A percentile compares a stretch with the other conserved stretches of the same genome.
These are phyloP conservation scores for Serripes groenlandicus DNA, from an alignment of 2,888 invertebrate species.

Conservation along the genomic window DNA sequence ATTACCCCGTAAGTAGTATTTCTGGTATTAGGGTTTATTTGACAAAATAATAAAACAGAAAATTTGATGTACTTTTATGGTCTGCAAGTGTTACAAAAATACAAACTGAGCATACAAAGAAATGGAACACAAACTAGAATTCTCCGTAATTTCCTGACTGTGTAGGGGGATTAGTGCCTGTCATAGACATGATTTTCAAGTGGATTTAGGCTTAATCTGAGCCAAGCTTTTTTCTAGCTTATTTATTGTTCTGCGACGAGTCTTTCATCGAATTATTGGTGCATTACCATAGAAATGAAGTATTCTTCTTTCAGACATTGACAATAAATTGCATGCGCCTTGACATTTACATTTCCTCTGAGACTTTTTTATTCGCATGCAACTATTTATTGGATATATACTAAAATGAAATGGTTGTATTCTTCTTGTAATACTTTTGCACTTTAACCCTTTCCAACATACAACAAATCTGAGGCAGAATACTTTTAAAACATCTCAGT, in stretches of 20 bases:
- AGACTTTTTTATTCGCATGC: too few species aligned
- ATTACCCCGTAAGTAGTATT: neutral
- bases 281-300: neutral
- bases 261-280: slow-evolving; percentile 7
- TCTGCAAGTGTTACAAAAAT: too few species aligned
- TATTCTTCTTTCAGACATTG: neutral
- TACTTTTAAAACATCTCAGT: neutral
- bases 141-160: too few species aligned
- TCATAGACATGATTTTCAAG: neutral
- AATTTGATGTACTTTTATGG: neutral
- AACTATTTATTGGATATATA: too few species aligned
- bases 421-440: neutral
- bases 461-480: neutral
- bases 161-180: neutral
- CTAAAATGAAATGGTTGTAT: too few species aligned
- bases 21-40: neutral
- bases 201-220: neutral
- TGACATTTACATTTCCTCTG: too few species aligned
- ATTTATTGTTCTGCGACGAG: slow-evolving; percentile 8
- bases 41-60: neutral
- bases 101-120: too few species aligned
- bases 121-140: too few species aligned
- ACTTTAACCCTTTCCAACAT: neutral
- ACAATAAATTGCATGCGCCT: neutral
- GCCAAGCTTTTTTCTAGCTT: neutral